These are phyloP conservation scores for Desmodus rotundus DNA, from an alignment of 2,113 vertebrate species.

Conservation along the genomic window DNA sequence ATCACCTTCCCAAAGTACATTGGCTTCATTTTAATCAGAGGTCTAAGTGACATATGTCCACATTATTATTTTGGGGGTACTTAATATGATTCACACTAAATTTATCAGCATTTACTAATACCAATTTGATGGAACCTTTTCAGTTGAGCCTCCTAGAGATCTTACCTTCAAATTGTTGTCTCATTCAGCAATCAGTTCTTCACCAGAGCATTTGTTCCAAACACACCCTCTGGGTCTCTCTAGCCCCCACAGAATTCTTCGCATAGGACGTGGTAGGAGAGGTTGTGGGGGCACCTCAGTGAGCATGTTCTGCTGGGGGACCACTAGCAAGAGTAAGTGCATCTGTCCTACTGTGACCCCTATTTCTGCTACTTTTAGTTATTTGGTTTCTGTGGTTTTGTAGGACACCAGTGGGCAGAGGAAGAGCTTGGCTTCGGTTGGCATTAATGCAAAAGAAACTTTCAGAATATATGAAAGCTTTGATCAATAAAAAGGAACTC, in stretches of 20 bases:
- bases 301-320: neutral
- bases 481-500: slow-evolving; percentile 98
- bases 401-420: slow-evolving; percentile 96
- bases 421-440: slow-evolving; percentile 95
- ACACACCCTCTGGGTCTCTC: neutral
- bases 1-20: neutral
- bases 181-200: neutral
- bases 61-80: neutral
- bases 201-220: neutral
- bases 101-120: neutral
- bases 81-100: neutral
- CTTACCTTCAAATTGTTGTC: neutral
- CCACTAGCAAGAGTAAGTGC: neutral
- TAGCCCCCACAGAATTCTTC: neutral
- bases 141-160: neutral
- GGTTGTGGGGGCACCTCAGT: neutral
- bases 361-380: neutral
- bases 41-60: neutral
- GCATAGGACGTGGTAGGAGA: too few relatives aligned
- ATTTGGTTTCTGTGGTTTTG: slow-evolving; percentile 24
- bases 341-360: neutral
- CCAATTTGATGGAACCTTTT: neutral
- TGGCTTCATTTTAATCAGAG: slow-evolving; percentile 12
- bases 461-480: slow-evolving; percentile 98
- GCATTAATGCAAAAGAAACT: slow-evolving; percentile 99